These are phyloP conservation scores for Vanessa tameamea DNA, from an alignment of 1,140 invertebrate genomes.

Conservation along the genomic window DNA sequence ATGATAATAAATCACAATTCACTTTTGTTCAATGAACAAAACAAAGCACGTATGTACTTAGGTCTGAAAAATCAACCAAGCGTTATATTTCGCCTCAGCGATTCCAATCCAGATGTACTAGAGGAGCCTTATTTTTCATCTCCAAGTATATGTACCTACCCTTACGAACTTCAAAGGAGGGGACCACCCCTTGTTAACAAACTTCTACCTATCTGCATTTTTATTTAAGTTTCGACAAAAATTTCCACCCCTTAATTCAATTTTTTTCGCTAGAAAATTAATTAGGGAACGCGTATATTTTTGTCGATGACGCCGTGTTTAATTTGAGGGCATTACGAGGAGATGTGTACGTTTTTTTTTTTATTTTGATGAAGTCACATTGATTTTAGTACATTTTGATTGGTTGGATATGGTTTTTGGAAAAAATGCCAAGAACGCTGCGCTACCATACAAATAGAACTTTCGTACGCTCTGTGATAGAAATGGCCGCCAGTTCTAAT, in stretches of 20 bases:
- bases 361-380: slow-evolving; percentile 16
- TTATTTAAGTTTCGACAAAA: slow-evolving; percentile 78
- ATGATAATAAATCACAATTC: no score
- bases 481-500: no score
- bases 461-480: no score
- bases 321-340: slow-evolving; percentile 50
- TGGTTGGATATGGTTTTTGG: no score
- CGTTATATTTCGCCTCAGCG: slow-evolving; percentile 18
- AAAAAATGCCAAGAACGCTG: no score
- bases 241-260: slow-evolving; percentile 71
- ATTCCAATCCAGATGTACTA: slow-evolving; percentile 16
- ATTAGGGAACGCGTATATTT: slow-evolving; percentile 64
- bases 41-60: background rate
- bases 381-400: slow-evolving; percentile 13
- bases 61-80: slow-evolving; percentile 17
- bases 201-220: slow-evolving; percentile 78
- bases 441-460: no score
- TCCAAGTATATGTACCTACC: slow-evolving; percentile 51
- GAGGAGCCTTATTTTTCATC: slow-evolving; percentile 62
- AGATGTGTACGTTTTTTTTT: slow-evolving; percentile 35
- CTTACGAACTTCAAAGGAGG: slow-evolving; percentile 66
- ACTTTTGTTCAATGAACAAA: background rate
- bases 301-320: slow-evolving; percentile 55
- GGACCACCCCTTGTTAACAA: slow-evolving; percentile 67
- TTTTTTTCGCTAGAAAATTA: slow-evolving; percentile 72